These are phyloP conservation scores for Sarcophaga carnaria DNA, from an alignment of 2,888 invertebrate genomes.

Conservation along the genomic window DNA sequence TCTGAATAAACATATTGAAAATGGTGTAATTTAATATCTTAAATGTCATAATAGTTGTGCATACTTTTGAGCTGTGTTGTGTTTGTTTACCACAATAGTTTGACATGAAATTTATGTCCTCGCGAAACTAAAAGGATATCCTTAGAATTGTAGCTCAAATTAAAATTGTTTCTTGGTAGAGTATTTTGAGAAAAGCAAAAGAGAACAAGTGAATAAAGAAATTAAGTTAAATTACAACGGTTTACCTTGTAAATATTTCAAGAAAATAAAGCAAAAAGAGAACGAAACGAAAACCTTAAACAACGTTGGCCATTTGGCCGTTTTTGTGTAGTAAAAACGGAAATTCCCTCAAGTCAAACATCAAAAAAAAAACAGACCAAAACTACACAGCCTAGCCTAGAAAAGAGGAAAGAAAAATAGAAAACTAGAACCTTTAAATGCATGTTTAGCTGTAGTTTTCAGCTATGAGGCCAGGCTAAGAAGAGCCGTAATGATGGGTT, in stretches of 20 bases:
- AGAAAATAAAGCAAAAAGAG: slow-evolving; percentile 31
- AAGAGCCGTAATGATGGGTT: slow-evolving; percentile 9
- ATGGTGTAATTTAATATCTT: not conserved
- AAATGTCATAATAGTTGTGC: slow-evolving; percentile 46
- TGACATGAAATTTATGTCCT: slow-evolving; percentile 49
- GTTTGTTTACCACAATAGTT: not conserved
- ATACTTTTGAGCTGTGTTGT: not conserved
- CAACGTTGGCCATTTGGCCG: not conserved
- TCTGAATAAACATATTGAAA: not conserved
- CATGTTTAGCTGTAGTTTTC: slow-evolving; percentile 55
- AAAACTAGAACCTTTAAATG: slow-evolving; percentile 49
- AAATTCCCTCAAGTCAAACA: slow-evolving; percentile 51
- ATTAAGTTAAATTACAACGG: slow-evolving; percentile 60
- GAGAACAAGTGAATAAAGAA: slow-evolving; percentile 5
- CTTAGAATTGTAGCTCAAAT: slow-evolving; percentile 44
- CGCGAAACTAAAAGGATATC: slow-evolving; percentile 42
- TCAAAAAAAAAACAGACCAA: slow-evolving; percentile 9
- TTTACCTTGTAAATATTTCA: slow-evolving; percentile 54
- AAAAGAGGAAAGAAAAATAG: not conserved
- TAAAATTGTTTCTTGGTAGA: slow-evolving; percentile 28
- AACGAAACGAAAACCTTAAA: not conserved
- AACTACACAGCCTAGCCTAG: too few relatives aligned
- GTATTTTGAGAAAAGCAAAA: slow-evolving; percentile 1
- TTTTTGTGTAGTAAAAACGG: slow-evolving; percentile 51
- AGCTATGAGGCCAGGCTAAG: not conserved